Base-by-base conservation (phyloP, 2,888 invertebrate species). In the Orchesella flavescens region DNA sequence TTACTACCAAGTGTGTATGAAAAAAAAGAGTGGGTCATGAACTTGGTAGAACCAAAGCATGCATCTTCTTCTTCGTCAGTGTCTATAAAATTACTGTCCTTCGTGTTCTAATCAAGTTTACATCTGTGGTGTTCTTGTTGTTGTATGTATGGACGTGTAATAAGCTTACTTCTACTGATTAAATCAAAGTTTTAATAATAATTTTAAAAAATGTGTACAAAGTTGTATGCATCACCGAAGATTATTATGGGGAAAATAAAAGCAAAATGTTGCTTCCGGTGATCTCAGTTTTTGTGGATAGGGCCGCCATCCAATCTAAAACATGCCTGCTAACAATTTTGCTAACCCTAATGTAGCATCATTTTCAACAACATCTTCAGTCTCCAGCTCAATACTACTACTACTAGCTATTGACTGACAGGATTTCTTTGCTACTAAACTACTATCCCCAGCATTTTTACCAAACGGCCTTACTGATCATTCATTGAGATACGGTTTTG, bases 401-500 rank as follows among this genome's bases (percentile, higher is more conserved):
- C n/a, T n/a, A 34, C 34, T 34, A 34, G 34, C 34, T 34, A n/a
- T n/a, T n/a, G 34, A 4, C 34, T 34, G 34, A 34, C 34, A 4
- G 7, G 2, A 55, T 55, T 55, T 55, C 1, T n/a, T 55, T 55
- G 57, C 57, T 65, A 34, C 34, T 34, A 34, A 65, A 57, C 75
- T 5, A 24, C n/a, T 13, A 76, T 66, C 49, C 34, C n/a, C 34
- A 34, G 7, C 34, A 34, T 34, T 34, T n/a, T 34, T 59, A 77
- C 78, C 78, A 78, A 63, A 78, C 78, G 78, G 78, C 78, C 78
- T 78, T 78, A 78, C 43, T 66, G n/a, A 44, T 44, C 34, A 59
- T 59, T n/a, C 43, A n/a, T 49, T 12, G 43, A 66, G 19, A 68
- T 66, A 74, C 19, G 53, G 55, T 59, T 59, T 19, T 21, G 53